Evolutionary conservation across 1,140 invertebrate species (phyloP), one percentile per base, ranked within the genome.

Genomic region (Leptonema lineaticorne): DNA sequence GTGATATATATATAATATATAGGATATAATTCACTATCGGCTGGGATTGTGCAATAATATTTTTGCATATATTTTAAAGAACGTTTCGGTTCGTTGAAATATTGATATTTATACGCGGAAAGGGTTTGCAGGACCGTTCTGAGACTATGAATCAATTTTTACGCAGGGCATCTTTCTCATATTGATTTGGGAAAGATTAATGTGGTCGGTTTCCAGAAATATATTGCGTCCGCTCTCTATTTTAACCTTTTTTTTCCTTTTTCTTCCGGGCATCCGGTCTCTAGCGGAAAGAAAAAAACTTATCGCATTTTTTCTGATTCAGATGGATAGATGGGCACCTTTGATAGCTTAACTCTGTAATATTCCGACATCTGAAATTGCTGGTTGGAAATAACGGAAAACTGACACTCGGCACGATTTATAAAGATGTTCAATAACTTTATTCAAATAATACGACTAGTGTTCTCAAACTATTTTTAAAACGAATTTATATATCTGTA

Each of bases 161-260:
- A 22, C 20, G 50, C 50, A 9, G 3, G 27, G 50, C 50, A 53
- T 53, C 50, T 53, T 53, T 53, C 50, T 53, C n/a, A n/a, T 53
- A 53, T 53, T 53, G 50, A 53, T 53, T 53, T 53, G 22, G 27
- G 50, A 53, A 53, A 53, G 50, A 53, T 53, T 53, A 53, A 53
- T 53, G 50, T 53, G 50, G 50, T 20, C n/a, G 50, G 50, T 53
- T 53, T 53, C 50, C 50, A 26, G 50, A 53, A 53, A 53, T 53
- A 53, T 53, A 53, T 53, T 53, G 50, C 50, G 50, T 26, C 50
- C 50, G 50, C 11, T 53, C 50, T 53, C 50, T 53, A 53, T 53
- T 53, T 53, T 24, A 26, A 24, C 50, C 50, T 7, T 24, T 53
- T 53, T 53, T 24, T 11, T 53, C 37, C 16, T 11, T 53, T n/a